Base-by-base conservation (phyloP, 2,797 vertebrate genomes). In the Semaprochilodus insignis region DNA sequence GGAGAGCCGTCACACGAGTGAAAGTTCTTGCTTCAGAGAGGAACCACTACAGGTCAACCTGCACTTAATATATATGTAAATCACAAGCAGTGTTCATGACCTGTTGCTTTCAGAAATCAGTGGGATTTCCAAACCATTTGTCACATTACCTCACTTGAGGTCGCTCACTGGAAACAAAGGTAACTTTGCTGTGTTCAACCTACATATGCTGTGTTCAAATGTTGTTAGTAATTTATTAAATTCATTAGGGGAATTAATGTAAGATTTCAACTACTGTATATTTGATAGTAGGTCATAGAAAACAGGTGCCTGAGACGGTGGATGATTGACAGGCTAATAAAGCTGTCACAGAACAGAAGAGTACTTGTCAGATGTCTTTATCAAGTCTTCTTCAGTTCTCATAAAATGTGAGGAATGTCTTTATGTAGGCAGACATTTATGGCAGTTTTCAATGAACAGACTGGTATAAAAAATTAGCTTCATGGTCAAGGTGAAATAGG, bases 11-110 rank as follows among this genome's bases (percentile, higher is more conserved):
- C 16, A 21, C 74, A 74, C 67, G 69, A 3, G 76, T 73, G 48
- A 81, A 52, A 71, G 25, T 73, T 66, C 55, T 51, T 79, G 67
- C 81, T 82, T 85, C 77, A 82, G 74, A 78, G 77, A 83, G 82
- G 65, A 86, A 79, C 80, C 78, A 75, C 40, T 66, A 65, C n/a
- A 76, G 73, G 62, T 72, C 85, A 78, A 77, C 84, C 71, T 70
- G 75, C 81, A 83, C 81, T 81, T 85, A 86, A 87, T 88, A 86
- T 87, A 86, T 87, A 87, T 89, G 86, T 85, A 86, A 89, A 85
- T 55, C 23, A 55, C 17, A 63, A 11, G 52, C 27, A 63, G 62
- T 65, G 55, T 81, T 75, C 40, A 51, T 78, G 77, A 80, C 52
- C 71, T 81, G 63, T 78, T 76, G 81, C n/a, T 74, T 54, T 8